Percentiles rank a stretch among this genome's conserved stretches.
Conservation (phyloP, 1,140 invertebrate species). For the Penaeus chinensis region DNA sequence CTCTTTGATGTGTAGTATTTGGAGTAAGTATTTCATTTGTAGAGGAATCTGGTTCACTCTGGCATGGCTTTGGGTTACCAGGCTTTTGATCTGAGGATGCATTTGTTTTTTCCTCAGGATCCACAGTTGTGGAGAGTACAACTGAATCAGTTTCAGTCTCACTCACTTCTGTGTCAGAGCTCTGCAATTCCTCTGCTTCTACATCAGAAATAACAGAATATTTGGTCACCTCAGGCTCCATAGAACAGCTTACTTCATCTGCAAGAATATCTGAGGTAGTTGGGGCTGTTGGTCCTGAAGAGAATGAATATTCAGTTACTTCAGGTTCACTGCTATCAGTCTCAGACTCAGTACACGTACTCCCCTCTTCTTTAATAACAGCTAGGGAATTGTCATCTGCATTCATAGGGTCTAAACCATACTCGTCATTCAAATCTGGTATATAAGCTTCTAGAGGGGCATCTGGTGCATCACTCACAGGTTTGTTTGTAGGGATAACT, state of each 20-base stretch:
- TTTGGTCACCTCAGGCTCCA: conserved; percentile 50
- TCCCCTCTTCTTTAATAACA: conserved; percentile 46
- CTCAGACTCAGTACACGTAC: conserved; percentile 30
- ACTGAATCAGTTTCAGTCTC: not conserved
- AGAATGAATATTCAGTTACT: conserved; percentile 50
- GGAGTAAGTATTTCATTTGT: too few relatives aligned
- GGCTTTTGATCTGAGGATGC: too few relatives aligned
- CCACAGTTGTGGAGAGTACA: not conserved
- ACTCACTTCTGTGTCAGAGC: conserved; percentile 9
- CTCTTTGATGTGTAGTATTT: too few relatives aligned
- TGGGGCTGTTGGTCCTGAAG: conserved; percentile 39
- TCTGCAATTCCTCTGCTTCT: conserved; percentile 22
- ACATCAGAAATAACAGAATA: conserved; percentile 13
- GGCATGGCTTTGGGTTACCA: too few relatives aligned
- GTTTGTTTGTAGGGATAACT: not conserved
- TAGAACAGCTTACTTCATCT: conserved; percentile 40
- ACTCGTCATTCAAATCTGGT: not conserved
- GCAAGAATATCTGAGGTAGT: conserved; percentile 36
- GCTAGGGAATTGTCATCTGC: conserved; percentile 20
- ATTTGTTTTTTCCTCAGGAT: too few relatives aligned
- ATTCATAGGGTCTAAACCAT: not conserved
- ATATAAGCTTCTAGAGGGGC: conserved; percentile 20
- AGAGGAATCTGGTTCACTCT: too few relatives aligned
- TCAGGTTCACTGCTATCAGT: conserved; percentile 56
- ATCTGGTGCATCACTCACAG: not conserved